Evolutionary conservation across 2,113 vertebrate genomes (phyloP).

Genomic region (Bucco capensis): DNA sequence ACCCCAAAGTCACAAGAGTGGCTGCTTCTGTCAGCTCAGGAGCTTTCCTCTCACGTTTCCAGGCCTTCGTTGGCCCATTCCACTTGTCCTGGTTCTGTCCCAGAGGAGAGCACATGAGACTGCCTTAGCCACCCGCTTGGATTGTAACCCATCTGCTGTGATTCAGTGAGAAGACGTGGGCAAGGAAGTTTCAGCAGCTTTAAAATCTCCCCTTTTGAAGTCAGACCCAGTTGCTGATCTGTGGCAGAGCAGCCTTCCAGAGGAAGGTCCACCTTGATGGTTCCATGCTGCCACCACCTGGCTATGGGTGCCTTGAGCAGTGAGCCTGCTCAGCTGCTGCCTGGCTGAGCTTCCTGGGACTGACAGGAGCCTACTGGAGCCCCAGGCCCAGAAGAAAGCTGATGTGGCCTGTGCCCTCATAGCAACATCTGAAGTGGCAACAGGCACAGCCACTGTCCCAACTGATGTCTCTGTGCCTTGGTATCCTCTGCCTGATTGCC

Average conservation of each 20-base stretch:
- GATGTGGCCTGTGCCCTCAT: not conserved
- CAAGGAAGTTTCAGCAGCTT: not conserved
- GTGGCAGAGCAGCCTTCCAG: no score
- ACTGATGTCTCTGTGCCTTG: not conserved
- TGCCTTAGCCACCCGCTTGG: not conserved
- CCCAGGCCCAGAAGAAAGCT: not conserved
- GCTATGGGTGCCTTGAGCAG: not conserved
- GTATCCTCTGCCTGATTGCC: not conserved
- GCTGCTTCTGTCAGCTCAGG: not conserved
- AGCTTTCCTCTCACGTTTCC: not conserved
- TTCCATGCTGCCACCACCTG: not conserved
- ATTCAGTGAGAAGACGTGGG: rapidly evolving
- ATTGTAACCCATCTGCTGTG: not conserved
- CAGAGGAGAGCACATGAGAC: not conserved
- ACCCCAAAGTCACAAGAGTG: not conserved
- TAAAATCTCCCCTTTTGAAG: no score
- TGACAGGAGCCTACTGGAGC: not conserved
- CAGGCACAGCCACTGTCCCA: not conserved
- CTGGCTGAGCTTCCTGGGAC: not conserved
- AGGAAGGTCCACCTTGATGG: not conserved
- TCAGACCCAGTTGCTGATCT: not conserved
- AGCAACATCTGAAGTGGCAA: no score
- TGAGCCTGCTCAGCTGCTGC: not conserved
- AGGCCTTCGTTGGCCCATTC: no score
- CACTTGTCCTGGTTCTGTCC: no score